phyloP scores from a whole-genome alignment of 2,797 vertebrate genomes.

The Telmatherina bonti region DNA sequence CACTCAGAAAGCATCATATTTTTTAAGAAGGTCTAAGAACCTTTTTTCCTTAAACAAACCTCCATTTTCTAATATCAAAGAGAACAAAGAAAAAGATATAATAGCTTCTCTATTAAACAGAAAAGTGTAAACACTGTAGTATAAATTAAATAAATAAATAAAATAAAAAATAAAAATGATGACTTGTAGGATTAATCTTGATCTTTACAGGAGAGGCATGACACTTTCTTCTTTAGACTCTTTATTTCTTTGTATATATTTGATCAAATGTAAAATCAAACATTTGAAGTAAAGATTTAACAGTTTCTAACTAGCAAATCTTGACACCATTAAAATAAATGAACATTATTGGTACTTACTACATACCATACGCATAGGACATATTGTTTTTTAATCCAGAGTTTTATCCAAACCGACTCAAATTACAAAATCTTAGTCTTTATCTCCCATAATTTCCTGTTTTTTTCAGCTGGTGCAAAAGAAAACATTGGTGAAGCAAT shows the following conservation, averaged over 20 bases:
- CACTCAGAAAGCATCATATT: not conserved
- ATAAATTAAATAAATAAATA: too few relatives aligned
- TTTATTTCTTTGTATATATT: conserved; percentile 83
- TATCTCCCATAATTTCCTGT: conserved; percentile 86
- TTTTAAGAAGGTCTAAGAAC: not conserved
- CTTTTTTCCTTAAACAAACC: too few relatives aligned
- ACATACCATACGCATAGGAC: conserved; percentile 86
- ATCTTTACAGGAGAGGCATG: conserved; percentile 63
- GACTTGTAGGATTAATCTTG: not conserved
- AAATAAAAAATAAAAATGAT: not conserved
- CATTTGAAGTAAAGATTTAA: conserved; percentile 91
- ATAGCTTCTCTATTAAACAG: not conserved
- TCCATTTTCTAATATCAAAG: too few relatives aligned
- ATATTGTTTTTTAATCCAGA: conserved; percentile 82
- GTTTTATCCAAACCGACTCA: conserved; percentile 94
- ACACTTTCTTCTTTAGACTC: conserved; percentile 85
- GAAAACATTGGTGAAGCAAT: conserved; percentile 86
- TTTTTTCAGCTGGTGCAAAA: conserved; percentile 89
- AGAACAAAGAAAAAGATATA: not conserved
- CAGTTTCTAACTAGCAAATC: conserved; percentile 98
- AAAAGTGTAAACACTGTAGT: not conserved
- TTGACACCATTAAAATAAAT: conserved; percentile 98
- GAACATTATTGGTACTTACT: conserved; percentile 92
- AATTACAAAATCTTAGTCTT: conserved; percentile 95
- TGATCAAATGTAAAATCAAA: conserved; percentile 79